A percentile compares a stretch with the other conserved stretches of the same genome.
Conservation (phyloP, 2,797 vertebrate species). For the Oryzias sinensis region DNA sequence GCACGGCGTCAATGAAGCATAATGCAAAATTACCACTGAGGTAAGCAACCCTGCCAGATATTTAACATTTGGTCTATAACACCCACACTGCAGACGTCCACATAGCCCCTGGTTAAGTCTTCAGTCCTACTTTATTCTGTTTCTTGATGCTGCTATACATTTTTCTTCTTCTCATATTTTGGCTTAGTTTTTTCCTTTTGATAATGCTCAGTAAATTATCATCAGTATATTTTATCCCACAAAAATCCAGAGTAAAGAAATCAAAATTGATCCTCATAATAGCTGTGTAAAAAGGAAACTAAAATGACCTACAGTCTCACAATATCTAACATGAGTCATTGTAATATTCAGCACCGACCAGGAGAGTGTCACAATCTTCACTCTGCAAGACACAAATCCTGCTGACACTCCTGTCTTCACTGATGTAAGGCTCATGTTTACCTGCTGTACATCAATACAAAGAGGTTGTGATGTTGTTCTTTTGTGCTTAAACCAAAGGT, state of each 20-base stretch:
- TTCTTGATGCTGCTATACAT: neutral
- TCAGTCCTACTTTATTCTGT: neutral
- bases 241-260: neutral
- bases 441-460: neutral
- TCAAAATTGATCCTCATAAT: neutral
- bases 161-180: neutral
- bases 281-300: neutral
- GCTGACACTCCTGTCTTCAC: neutral
- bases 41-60: slow-evolving; percentile 2
- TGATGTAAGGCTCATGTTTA: neutral
- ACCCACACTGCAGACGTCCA: slow-evolving; percentile 1
- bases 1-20: neutral
- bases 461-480: neutral
- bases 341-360: slow-evolving; percentile 7
- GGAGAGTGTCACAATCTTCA: neutral
- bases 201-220: neutral
- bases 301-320: slow-evolving; percentile 6
- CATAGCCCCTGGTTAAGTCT: neutral
- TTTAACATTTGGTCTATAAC: neutral
- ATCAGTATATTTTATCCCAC: neutral
- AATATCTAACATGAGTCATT: slow-evolving; percentile 6
- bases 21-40: neutral
- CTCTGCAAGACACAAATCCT: neutral
- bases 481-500: neutral
- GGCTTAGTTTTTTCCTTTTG: neutral